These are phyloP conservation scores for Choristoneura fumiferana DNA, from an alignment of 1,140 invertebrate species.

Conservation along the genomic window DNA sequence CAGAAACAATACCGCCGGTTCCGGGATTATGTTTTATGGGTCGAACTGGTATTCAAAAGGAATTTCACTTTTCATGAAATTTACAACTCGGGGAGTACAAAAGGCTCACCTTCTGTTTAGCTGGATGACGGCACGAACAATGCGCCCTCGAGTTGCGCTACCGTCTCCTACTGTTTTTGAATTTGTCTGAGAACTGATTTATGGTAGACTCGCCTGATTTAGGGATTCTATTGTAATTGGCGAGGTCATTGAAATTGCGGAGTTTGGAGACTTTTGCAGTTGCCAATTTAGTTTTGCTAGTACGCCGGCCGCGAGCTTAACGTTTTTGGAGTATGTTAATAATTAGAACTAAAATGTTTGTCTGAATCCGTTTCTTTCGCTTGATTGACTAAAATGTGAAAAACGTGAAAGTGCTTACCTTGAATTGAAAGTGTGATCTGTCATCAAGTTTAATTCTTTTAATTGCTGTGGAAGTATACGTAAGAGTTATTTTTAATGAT, in stretches of 20 bases:
- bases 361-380: too few species aligned
- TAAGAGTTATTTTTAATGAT: too few species aligned
- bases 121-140: conserved; percentile 65
- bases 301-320: conserved; percentile 38
- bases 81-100: conserved; percentile 72
- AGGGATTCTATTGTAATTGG: conserved; percentile 69
- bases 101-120: conserved; percentile 76
- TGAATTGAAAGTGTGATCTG: too few species aligned
- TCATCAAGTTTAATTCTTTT: too few species aligned
- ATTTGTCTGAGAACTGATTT: conserved; percentile 72
- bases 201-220: conserved; percentile 61
- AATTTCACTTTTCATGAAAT: conserved; percentile 79
- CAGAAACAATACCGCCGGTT: conserved; percentile 71
- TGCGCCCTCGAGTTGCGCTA: conserved; percentile 65
- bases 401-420: too few species aligned
- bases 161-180: conserved; percentile 76
- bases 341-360: too few species aligned
- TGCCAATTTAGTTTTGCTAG: conserved; percentile 51
- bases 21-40: conserved; percentile 69
- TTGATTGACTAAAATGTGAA: too few species aligned
- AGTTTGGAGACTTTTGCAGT: conserved; percentile 31
- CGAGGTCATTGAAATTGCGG: conserved; percentile 50
- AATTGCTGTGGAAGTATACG: too few species aligned
- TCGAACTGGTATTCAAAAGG: conserved; percentile 69
- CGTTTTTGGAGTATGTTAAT: conserved; percentile 21